These are phyloP conservation scores for Chloroceryle inda DNA, from an alignment of 2,797 vertebrate species.

Conservation along the genomic window DNA sequence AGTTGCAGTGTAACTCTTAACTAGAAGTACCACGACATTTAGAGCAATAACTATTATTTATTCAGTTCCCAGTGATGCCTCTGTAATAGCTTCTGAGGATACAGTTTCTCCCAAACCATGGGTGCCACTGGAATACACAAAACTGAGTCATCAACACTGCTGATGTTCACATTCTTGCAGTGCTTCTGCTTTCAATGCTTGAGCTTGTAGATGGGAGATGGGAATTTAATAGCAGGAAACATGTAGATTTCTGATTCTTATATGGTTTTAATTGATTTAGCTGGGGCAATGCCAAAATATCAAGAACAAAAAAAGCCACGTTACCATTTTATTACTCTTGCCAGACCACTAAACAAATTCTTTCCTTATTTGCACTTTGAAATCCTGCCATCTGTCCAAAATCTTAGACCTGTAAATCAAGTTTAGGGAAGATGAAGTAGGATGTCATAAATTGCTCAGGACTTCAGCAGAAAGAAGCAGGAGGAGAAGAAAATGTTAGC, in stretches of 20 bases:
- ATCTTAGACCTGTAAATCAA: background rate
- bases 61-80: background rate
- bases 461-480: background rate
- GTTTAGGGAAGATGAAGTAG: background rate
- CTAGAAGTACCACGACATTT: background rate
- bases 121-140: background rate
- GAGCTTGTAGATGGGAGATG: background rate
- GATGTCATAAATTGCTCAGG: background rate
- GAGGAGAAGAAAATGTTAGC: background rate
- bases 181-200: background rate
- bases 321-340: background rate
- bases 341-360: background rate
- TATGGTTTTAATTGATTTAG: background rate
- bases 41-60: background rate
- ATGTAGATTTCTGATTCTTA: background rate
- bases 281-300: background rate
- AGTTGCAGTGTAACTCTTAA: background rate
- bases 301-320: background rate
- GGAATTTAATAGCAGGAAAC: background rate
- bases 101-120: background rate
- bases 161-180: background rate
- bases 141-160: background rate
- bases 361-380: background rate
- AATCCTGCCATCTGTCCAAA: background rate
- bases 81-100: background rate